Evolutionary conservation across 1,140 invertebrate genomes (phyloP).

Genomic region (Linepithema humile): DNA sequence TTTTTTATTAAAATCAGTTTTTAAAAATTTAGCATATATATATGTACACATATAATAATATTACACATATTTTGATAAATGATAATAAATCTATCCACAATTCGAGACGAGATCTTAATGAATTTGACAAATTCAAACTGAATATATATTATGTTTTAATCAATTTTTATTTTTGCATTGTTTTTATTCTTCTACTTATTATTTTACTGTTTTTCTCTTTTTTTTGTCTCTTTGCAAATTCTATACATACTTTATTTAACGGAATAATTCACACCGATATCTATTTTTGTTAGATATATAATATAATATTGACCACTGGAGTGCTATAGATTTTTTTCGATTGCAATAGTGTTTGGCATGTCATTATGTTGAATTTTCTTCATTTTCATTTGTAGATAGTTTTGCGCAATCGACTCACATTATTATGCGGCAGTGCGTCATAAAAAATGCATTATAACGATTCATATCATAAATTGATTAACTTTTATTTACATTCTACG

Average conservation of each 20-base stretch:
- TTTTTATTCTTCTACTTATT: background rate
- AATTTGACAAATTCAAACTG: background rate
- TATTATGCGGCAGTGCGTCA: background rate
- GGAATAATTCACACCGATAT: background rate
- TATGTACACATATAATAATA: background rate
- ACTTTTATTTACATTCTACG: conserved; percentile 13
- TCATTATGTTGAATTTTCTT: conserved; percentile 31
- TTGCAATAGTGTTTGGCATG: conserved; percentile 24
- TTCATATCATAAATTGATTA: conserved; percentile 16
- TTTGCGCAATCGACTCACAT: background rate
- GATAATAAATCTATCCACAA: background rate
- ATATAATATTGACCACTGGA: conserved; percentile 44
- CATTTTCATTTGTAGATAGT: conserved; percentile 1
- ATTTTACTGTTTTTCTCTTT: background rate
- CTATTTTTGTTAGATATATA: background rate
- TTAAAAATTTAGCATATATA: background rate
- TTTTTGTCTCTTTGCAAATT: background rate
- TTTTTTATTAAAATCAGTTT: conserved; percentile 4
- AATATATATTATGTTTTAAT: background rate
- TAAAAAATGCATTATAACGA: conserved; percentile 14
- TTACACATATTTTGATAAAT: background rate
- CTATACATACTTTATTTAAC: background rate
- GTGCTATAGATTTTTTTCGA: conserved; percentile 67
- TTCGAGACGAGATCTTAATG: too few species aligned
- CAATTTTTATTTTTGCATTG: background rate